Conservation (phyloP, 2,888 invertebrate genomes). For the Colletes collaris region DNA sequence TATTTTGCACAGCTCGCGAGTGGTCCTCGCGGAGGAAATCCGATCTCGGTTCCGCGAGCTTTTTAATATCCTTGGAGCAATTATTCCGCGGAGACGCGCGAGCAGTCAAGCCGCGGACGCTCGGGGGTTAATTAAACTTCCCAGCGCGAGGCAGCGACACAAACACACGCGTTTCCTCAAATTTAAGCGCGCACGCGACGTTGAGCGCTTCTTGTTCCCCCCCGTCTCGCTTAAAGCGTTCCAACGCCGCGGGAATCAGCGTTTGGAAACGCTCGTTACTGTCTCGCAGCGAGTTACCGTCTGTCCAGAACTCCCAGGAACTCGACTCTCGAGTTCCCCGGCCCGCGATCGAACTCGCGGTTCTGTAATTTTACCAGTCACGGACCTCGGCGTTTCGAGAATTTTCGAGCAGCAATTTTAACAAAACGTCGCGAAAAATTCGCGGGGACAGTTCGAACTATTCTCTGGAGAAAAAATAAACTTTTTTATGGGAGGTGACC, state of each 20-base stretch:
- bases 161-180: constrained; percentile 37
- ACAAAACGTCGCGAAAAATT: no score
- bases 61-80: constrained; percentile 68
- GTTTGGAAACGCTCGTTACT: neutral
- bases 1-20: no score
- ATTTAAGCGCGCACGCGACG: constrained; percentile 46
- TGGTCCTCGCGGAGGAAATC: neutral
- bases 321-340: neutral
- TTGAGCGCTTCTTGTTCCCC: constrained; percentile 4
- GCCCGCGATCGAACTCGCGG: neutral
- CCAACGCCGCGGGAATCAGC: constrained; percentile 3
- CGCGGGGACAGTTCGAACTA: no score
- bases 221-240: constrained; percentile 28
- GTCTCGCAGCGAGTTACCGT: neutral
- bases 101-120: constrained; percentile 54
- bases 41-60: constrained; percentile 39
- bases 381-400: neutral
- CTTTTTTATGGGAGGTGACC: no score
- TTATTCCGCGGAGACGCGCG: constrained; percentile 60
- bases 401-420: neutral
- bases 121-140: constrained; percentile 69
- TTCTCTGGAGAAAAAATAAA: no score
- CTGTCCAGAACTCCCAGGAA: neutral
- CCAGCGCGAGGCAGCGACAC: constrained; percentile 30
- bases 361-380: neutral